A percentile compares a stretch with the other conserved stretches of the same genome.
These are phyloP conservation scores for Champsocephalus esox DNA, from an alignment of 2,797 vertebrate species.

Conservation along the genomic window DNA sequence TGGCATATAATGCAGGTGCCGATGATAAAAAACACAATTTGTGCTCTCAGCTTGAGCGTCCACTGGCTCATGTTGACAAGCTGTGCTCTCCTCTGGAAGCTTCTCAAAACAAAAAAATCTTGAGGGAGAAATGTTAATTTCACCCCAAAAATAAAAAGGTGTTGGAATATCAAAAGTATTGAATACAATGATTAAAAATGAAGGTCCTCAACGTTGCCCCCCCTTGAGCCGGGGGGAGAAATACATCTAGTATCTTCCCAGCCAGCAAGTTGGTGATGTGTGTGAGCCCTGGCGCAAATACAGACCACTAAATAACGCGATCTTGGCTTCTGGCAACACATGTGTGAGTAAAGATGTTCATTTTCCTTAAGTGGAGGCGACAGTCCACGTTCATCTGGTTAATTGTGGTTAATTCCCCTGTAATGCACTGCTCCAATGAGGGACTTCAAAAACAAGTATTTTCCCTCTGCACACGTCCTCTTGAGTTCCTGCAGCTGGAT, in stretches of 20 bases:
- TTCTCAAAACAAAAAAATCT: conserved; percentile 48
- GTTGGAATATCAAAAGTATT: conserved; percentile 41
- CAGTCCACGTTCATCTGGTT: conserved; percentile 78
- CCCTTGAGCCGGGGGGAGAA: conserved; percentile 51
- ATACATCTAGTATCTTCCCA: conserved; percentile 56
- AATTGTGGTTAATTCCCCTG: conserved; percentile 60
- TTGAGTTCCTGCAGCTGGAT: conserved; percentile 33
- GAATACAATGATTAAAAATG: conserved; percentile 22
- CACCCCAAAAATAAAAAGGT: conserved; percentile 24
- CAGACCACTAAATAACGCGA: conserved; percentile 78
- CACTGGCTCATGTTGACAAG: conserved; percentile 82
- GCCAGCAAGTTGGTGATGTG: conserved; percentile 49
- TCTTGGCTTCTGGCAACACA: conserved; percentile 76
- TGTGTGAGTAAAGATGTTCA: conserved; percentile 75
- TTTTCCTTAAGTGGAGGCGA: conserved; percentile 78
- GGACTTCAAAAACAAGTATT: conserved; percentile 25
- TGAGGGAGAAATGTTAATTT: conserved; percentile 34
- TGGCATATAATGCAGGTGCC: conserved; percentile 81
- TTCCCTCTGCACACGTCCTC: conserved; percentile 3
- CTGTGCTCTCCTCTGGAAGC: conserved; percentile 56
- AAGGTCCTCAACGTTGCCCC: conserved; percentile 58
- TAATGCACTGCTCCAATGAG: conserved; percentile 34
- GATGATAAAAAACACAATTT: conserved; percentile 81
- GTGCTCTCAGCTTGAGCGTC: conserved; percentile 75
- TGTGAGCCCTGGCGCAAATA: conserved; percentile 32